Conservation (phyloP, 2,888 invertebrate species). For the Dryobota labecula region DNA sequence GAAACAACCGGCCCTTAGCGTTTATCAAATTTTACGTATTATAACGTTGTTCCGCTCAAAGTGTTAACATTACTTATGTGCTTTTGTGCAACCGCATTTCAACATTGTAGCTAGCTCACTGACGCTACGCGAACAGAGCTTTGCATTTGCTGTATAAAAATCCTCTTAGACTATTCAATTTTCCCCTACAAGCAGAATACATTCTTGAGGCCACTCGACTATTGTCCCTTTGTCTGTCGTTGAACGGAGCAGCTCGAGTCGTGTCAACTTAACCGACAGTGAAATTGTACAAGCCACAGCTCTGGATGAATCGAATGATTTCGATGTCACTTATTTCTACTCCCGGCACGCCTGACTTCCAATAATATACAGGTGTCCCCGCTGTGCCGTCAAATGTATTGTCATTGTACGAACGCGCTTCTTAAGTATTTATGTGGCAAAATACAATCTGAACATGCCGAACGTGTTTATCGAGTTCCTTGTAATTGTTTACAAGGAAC, state of each 20-base stretch:
- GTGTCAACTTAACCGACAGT: conserved; percentile 63
- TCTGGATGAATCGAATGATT: conserved; percentile 43
- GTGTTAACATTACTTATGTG: background rate
- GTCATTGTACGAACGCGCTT: conserved; percentile 15
- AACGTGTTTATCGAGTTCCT: conserved; percentile 60
- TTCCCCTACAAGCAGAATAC: conserved; percentile 28
- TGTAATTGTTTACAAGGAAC: conserved; percentile 60
- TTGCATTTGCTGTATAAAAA: conserved; percentile 18
- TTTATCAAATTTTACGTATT: too few species aligned
- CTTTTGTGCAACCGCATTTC: conserved; percentile 8
- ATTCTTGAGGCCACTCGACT: conserved; percentile 26
- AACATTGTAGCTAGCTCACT: background rate
- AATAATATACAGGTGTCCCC: conserved; percentile 55
- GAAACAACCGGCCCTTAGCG: too few species aligned
- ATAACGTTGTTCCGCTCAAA: too few species aligned
- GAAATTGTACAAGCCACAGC: conserved; percentile 59
- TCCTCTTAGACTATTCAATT: conserved; percentile 29
- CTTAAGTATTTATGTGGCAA: conserved; percentile 47
- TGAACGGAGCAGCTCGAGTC: conserved; percentile 29
- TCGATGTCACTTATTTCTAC: conserved; percentile 48
- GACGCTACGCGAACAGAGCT: background rate
- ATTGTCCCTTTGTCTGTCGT: conserved; percentile 47
- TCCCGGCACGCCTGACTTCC: conserved; percentile 30
- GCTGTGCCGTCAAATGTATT: conserved; percentile 34
- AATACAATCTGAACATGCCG: conserved; percentile 48